These are phyloP conservation scores for Drosophila melanogaster DNA, from an alignment of 1,140 invertebrate species.

Conservation along the genomic window DNA sequence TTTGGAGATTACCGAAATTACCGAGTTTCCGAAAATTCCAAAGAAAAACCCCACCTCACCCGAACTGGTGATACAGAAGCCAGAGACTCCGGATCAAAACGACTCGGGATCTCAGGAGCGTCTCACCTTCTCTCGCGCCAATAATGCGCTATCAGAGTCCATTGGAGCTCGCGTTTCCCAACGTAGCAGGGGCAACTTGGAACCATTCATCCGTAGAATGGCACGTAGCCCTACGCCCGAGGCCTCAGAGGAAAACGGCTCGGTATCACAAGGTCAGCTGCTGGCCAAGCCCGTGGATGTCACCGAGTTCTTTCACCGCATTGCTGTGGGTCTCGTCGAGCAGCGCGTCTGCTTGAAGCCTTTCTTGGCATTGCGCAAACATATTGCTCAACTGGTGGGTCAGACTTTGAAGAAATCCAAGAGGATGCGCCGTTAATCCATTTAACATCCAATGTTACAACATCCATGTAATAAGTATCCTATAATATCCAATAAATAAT, in stretches of 20 bases:
- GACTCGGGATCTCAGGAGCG: too few species aligned
- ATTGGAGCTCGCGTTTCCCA: neutral
- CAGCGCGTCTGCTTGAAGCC: neutral
- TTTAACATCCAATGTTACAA: too few species aligned
- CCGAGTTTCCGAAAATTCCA: neutral
- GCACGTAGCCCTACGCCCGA: neutral
- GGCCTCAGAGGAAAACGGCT: neutral
- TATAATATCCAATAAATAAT: too few species aligned
- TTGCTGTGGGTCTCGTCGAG: neutral
- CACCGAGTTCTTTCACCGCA: neutral
- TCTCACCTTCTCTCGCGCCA: neutral
- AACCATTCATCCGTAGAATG: too few species aligned
- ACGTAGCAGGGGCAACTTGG: neutral
- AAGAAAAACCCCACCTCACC: neutral
- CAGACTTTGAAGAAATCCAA: neutral
- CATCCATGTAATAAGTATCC: too few species aligned
- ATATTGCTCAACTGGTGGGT: neutral
- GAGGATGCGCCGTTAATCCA: neutral
- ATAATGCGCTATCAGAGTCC: neutral
- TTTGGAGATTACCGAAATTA: neutral
- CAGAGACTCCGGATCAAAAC: too few species aligned
- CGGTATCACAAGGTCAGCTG: too few species aligned
- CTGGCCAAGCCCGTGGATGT: conserved; percentile 1
- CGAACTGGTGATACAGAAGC: neutral
- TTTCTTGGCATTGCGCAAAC: neutral